These are phyloP conservation scores for Cotesia glomerata DNA, from an alignment of 1,140 invertebrate species.

Conservation along the genomic window DNA sequence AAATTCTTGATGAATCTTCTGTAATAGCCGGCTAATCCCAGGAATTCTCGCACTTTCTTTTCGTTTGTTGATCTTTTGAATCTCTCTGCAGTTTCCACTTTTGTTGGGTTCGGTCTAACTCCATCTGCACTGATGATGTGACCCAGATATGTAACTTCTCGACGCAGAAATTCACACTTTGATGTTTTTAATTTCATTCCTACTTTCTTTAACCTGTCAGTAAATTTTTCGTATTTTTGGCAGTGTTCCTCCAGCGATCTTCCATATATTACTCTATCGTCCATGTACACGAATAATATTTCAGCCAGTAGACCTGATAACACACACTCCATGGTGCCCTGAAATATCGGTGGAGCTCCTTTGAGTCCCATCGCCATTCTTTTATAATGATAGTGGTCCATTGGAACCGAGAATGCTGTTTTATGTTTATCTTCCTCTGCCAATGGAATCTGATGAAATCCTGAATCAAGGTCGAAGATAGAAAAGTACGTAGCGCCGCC, in stretches of 20 bases:
- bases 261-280: neutral
- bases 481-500: neutral
- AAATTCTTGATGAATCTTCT: too few relatives aligned
- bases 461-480: neutral
- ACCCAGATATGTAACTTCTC: neutral
- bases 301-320: neutral
- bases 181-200: neutral
- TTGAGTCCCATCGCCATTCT: slow-evolving; percentile 8
- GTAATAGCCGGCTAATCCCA: too few relatives aligned
- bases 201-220: neutral
- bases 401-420: neutral
- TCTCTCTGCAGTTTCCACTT: neutral
- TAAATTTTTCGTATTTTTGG: neutral
- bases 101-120: neutral
- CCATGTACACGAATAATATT: neutral
- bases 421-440: neutral
- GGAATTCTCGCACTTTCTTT: neutral
- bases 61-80: neutral
- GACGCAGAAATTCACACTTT: slow-evolving; percentile 8
- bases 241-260: neutral
- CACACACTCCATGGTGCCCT: neutral
- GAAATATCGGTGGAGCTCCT: too few relatives aligned
- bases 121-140: neutral
- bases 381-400: neutral
- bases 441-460: neutral